Conservation (phyloP, 2,888 invertebrate species). For the Bunonema sp. region DNA sequence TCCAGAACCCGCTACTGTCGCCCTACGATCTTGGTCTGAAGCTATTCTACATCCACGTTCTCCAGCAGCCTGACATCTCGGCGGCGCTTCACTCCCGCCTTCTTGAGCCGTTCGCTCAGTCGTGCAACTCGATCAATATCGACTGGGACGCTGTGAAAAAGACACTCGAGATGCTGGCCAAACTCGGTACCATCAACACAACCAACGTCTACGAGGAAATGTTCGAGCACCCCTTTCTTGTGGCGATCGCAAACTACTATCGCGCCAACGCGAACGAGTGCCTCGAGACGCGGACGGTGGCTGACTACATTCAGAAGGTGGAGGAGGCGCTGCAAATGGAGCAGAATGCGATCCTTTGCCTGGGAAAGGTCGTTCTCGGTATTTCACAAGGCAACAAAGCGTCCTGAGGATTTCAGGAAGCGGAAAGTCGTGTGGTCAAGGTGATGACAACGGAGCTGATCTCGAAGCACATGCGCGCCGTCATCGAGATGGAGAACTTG, state of each 20-base stretch:
- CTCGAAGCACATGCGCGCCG: slow-evolving; percentile 92
- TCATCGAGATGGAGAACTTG: slow-evolving; percentile 95
- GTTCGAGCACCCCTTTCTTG: too few species aligned
- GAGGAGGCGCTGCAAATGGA: background rate
- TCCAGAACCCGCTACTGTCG: too few species aligned
- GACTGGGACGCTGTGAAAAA: slow-evolving; percentile 89
- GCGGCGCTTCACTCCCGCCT: slow-evolving; percentile 86
- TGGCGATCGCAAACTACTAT: too few species aligned
- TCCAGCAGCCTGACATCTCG: background rate
- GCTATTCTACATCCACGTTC: too few species aligned
- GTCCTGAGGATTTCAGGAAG: too few species aligned
- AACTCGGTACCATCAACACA: too few species aligned
- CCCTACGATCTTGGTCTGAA: too few species aligned
- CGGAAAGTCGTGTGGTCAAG: slow-evolving; percentile 17
- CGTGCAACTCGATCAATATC: slow-evolving; percentile 86
- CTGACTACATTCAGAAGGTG: background rate
- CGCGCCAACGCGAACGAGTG: too few species aligned
- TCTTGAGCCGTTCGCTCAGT: slow-evolving; percentile 91
- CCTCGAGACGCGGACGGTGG: background rate
- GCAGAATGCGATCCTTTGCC: too few species aligned
- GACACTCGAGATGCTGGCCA: slow-evolving; percentile 76
- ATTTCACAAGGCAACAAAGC: too few species aligned
- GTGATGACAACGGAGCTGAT: slow-evolving; percentile 91
- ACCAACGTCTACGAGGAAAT: background rate
- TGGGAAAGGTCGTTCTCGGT: too few species aligned